Evolutionary conservation across 2,888 invertebrate species (phyloP).

Genomic region (Cephus spinipes): DNA sequence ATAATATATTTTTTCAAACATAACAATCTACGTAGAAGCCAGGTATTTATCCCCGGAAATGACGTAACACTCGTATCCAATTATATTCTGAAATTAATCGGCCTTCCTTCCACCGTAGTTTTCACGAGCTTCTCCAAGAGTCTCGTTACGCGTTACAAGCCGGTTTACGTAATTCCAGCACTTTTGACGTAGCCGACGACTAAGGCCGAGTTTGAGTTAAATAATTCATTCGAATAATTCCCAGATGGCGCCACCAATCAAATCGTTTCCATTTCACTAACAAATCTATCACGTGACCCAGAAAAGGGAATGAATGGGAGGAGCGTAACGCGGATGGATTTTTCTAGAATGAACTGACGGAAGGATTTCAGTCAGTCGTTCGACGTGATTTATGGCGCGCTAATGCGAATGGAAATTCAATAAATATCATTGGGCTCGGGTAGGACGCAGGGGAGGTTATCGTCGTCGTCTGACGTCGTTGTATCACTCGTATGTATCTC

Average conservation of each 20-base stretch:
- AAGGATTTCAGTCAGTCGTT: background rate
- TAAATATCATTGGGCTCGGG: conserved; percentile 10
- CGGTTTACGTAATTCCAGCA: no score
- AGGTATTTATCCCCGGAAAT: background rate
- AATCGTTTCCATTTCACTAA: background rate
- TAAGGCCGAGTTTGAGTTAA: background rate
- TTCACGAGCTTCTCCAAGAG: background rate
- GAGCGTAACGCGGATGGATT: background rate
- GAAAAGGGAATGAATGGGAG: background rate
- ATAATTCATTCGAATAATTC: background rate
- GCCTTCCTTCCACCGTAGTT: background rate
- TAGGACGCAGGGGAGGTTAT: background rate
- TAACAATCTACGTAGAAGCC: background rate
- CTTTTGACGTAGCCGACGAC: background rate
- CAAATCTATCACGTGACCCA: background rate
- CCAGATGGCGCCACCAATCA: background rate
- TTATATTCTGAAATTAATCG: background rate
- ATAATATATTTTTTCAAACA: background rate
- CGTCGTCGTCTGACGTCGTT: background rate
- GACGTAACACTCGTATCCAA: background rate
- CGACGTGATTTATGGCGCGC: conserved; percentile 39
- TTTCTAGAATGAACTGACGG: background rate
- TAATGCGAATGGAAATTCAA: conserved; percentile 34
- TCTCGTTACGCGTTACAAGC: background rate
- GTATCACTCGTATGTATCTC: background rate